These are phyloP conservation scores for Macquaria australasica DNA, from an alignment of 2,113 vertebrate genomes.

Conservation along the genomic window DNA sequence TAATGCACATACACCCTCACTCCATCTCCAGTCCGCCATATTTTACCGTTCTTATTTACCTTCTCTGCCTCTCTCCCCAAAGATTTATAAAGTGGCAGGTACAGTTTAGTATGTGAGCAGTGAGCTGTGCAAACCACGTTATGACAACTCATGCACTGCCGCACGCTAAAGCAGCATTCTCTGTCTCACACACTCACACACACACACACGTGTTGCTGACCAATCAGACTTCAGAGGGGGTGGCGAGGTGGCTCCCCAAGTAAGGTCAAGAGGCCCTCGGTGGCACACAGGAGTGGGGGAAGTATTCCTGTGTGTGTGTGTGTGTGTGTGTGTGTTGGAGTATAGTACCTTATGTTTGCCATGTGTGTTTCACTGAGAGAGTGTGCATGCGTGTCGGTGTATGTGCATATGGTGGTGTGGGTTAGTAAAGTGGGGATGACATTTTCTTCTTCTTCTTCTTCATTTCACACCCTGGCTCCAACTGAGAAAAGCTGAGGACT, in stretches of 20 bases:
- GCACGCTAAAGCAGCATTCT: conserved; percentile 46
- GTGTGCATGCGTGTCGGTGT: not conserved
- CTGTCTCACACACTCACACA: not conserved
- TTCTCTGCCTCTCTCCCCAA: conserved; percentile 46
- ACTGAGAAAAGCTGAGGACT: no score
- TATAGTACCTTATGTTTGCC: not conserved
- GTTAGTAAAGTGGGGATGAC: not conserved
- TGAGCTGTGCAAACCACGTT: conserved; percentile 81
- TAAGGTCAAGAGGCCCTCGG: not conserved
- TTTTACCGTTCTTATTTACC: conserved; percentile 75
- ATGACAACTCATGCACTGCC: conserved; percentile 81
- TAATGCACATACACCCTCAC: conserved; percentile 40
- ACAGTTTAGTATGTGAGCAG: conserved; percentile 83
- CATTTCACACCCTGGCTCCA: no score
- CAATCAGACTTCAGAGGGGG: conserved; percentile 31
- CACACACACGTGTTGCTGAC: conserved; percentile 34
- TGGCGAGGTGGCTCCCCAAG: not conserved
- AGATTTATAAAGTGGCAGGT: conserved; percentile 84
- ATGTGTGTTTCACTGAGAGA: conserved; percentile 29
- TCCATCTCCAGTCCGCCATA: conserved; percentile 53
- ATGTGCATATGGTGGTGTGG: not conserved
- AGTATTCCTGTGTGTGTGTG: not conserved
- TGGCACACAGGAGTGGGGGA: not conserved
- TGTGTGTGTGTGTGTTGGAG: not conserved
- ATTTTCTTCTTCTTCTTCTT: not conserved